phyloP scores from a whole-genome alignment of 2,888 invertebrate genomes.

The Xylota segnis region DNA sequence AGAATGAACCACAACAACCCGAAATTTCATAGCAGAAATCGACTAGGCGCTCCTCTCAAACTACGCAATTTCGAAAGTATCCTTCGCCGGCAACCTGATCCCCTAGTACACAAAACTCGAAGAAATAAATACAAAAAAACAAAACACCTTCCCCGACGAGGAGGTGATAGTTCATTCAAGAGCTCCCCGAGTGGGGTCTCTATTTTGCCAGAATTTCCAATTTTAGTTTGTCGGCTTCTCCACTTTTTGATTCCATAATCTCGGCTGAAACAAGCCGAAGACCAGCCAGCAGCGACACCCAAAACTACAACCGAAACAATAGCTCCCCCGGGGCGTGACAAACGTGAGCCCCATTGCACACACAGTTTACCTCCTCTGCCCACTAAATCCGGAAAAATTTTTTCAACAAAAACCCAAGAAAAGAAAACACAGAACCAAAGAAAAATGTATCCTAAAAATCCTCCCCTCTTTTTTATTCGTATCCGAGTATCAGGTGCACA shows the following conservation, averaged over 20 bases:
- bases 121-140: constrained; percentile 53
- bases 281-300: background rate
- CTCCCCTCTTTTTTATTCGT: constrained; percentile 75
- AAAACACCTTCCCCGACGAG: background rate
- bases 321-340: background rate
- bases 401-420: constrained; percentile 11
- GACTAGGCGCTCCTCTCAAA: background rate
- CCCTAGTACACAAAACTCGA: constrained; percentile 49
- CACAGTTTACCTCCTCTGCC: background rate
- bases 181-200: background rate
- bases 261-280: background rate
- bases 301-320: background rate
- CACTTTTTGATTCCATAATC: background rate
- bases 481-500: constrained; percentile 71
- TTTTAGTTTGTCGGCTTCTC: background rate
- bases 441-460: constrained; percentile 61
- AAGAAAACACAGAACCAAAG: constrained; percentile 10
- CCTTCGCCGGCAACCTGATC: constrained; percentile 30
- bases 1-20: background rate
- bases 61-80: background rate
- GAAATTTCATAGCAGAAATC: background rate
- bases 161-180: constrained; percentile 9
- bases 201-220: background rate
- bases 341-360: constrained; percentile 5
- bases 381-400: background rate